Base-by-base conservation (phyloP, 2,888 invertebrate species). In the Sturmia bella region DNA sequence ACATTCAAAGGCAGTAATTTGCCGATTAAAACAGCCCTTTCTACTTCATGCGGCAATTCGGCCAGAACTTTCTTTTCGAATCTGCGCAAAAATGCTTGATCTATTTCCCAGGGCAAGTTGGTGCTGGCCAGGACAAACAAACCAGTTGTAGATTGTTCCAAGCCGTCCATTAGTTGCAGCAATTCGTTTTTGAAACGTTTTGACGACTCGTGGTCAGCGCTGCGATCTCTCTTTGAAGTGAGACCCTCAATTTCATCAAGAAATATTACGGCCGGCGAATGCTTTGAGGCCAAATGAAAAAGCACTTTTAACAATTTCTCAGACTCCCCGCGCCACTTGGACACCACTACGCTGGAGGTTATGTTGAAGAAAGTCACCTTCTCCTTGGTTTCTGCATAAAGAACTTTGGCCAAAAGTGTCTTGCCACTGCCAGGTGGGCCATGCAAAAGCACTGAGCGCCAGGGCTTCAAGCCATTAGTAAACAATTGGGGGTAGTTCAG, bases 271-370 rank as follows among this genome's bases (percentile, higher is more conserved):
- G 97, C 95, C 0, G 98, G 98, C 0, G 97, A 94, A 88, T 96
- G 95, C 88, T 94, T 93, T 43, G 94, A 93, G 0, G 98, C 98
- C 91, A 97, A 92, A 85, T 98, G 96, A 90, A 98, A 98, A 54
- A 98, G 92, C 0, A 97, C 94, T 0, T 96, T 94, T 52, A 98
- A 93, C 85, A 97, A 94, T 91, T 98, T 98, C 91, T 98, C 98
- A 0, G 98, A 98, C 86, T 99, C 98, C 0, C 98, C 98, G 37
- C 98, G 92, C 98, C 98, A 98, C 91, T 99, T 99, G 87, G 96
- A 97, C n/a, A 98, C 94, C 52, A 98, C 93, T 2, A 95, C 95
- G 87, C 97, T 96, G 80, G 97, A 95, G 2, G 97, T 95, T 13
- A 98, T 94, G 88, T 98, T 98, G 90, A 99, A 97, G 91, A 98